phyloP scores from a whole-genome alignment of 2,797 vertebrate genomes.

The Triplophysa bombifrons region DNA sequence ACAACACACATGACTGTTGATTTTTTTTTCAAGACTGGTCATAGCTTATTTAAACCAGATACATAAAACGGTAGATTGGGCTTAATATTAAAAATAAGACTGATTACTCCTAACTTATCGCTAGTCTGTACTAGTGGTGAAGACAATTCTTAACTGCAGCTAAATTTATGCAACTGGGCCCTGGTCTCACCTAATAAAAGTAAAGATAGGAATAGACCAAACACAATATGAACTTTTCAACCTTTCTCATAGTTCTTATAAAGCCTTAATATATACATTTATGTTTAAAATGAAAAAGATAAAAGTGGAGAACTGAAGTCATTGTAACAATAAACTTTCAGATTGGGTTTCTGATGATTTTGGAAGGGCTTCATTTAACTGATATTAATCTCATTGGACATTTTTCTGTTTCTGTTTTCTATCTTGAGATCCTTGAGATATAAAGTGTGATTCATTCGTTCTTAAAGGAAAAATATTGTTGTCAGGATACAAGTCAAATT shows the following conservation, averaged over 20 bases:
- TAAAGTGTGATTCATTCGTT: slow-evolving; percentile 16
- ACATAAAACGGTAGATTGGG: too few species aligned
- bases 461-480: slow-evolving; percentile 13
- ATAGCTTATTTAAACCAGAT: too few species aligned
- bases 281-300: background rate
- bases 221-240: slow-evolving; percentile 1
- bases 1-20: too few species aligned
- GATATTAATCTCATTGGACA: slow-evolving; percentile 5
- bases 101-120: too few species aligned
- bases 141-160: too few species aligned
- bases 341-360: slow-evolving; percentile 34
- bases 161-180: too few species aligned
- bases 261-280: background rate
- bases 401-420: slow-evolving; percentile 23
- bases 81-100: too few species aligned
- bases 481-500: background rate
- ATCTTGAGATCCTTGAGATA: background rate
- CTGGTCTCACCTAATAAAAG: background rate
- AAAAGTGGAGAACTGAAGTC: background rate
- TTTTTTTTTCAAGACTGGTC: too few species aligned
- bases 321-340: background rate
- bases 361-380: slow-evolving; percentile 23
- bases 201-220: background rate
- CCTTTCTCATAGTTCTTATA: background rate
- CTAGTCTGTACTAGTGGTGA: too few species aligned